phyloP scores from a whole-genome alignment of 92 coral and sea anemone genomes.

The Epizoanthus illoricatus region DNA sequence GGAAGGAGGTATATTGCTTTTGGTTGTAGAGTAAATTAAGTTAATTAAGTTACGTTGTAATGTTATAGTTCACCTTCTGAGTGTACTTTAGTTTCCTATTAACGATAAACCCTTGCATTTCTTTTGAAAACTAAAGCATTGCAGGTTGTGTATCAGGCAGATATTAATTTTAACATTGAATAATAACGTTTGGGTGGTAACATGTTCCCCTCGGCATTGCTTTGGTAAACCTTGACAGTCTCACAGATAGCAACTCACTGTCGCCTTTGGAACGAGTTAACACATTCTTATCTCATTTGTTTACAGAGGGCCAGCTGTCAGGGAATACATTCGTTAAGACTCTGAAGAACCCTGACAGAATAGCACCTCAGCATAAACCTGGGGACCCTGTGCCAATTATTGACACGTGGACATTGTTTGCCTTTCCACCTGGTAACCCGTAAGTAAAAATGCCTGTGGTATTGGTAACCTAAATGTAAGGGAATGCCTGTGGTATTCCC shows the following conservation, averaged over 20 bases:
- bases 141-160: no score
- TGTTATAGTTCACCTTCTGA: no score
- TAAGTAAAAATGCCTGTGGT: slow-evolving; percentile 53
- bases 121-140: no score
- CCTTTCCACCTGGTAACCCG: slow-evolving; percentile 98
- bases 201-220: no score
- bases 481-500: neutral
- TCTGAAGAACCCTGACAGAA: slow-evolving; percentile 89
- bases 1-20: slow-evolving; percentile 61
- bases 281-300: neutral
- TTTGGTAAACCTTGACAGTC: no score
- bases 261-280: no score
- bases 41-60: no score
- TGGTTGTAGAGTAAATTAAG: neutral
- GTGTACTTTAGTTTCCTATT: no score
- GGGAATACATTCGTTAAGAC: slow-evolving; percentile 68
- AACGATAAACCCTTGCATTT: no score
- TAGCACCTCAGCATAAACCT: slow-evolving; percentile 70
- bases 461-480: neutral
- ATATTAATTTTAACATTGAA: no score
- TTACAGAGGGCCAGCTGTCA: slow-evolving; percentile 38
- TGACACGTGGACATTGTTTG: slow-evolving; percentile 89
- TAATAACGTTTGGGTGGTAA: no score
- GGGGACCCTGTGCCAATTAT: slow-evolving; percentile 89
- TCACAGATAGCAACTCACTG: no score